These are phyloP conservation scores for Tetanocera ferruginea DNA, from an alignment of 2,888 invertebrate genomes.

Conservation along the genomic window DNA sequence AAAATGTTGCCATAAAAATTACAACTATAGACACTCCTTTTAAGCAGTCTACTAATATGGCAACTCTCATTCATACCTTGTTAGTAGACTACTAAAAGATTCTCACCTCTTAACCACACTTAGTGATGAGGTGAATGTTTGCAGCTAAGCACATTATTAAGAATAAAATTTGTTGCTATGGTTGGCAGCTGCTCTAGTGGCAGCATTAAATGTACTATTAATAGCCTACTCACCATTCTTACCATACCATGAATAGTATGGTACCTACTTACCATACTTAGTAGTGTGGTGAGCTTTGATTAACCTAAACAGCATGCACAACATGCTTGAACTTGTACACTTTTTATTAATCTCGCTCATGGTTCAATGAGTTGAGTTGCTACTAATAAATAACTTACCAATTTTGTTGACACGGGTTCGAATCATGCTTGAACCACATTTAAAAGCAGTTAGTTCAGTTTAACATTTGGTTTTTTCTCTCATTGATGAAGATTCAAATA, in stretches of 20 bases:
- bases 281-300: background rate
- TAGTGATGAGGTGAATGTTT: background rate
- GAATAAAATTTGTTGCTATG: background rate
- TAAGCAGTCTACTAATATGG: background rate
- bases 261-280: background rate
- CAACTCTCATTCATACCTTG: background rate
- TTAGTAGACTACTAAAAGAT: background rate
- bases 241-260: background rate
- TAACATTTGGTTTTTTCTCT: too few relatives aligned
- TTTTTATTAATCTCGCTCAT: background rate
- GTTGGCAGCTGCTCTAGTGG: background rate
- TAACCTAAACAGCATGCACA: background rate
- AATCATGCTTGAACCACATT: background rate
- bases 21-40: too few relatives aligned
- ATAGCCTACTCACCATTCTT: background rate
- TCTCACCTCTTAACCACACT: background rate
- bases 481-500: too few relatives aligned
- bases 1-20: too few relatives aligned
- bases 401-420: conserved; percentile 34
- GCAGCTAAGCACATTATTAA: background rate
- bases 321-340: background rate
- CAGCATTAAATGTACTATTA: background rate
- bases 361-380: conserved; percentile 5
- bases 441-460: background rate
- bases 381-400: background rate